phyloP scores from a whole-genome alignment of 2,797 vertebrate genomes.

The Orestias chungarensis region DNA sequence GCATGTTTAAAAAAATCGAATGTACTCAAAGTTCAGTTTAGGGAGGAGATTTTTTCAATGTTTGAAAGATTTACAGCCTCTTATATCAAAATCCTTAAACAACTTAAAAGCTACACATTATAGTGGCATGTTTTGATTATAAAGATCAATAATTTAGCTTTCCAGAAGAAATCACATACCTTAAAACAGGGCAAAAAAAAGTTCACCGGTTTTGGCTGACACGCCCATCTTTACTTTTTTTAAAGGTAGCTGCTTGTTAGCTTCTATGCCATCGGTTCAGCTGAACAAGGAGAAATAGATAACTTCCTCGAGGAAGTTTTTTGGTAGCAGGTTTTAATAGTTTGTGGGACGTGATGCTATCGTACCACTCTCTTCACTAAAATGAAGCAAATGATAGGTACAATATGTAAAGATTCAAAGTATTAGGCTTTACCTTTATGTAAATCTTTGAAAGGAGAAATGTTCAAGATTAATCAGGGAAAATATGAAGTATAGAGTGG shows the following conservation, averaged over 20 bases:
- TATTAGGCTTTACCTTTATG: neutral
- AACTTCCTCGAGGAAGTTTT: neutral
- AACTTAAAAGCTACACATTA: neutral
- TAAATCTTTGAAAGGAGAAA: neutral
- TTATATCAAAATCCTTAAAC: neutral
- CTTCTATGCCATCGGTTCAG: neutral
- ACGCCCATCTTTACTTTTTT: neutral
- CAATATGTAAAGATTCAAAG: neutral
- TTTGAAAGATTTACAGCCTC: neutral
- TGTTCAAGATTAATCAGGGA: neutral
- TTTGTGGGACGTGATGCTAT: neutral
- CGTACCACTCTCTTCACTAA: neutral
- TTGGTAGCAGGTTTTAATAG: neutral
- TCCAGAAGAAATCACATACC: neutral
- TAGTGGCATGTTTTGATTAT: no score
- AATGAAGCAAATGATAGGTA: neutral
- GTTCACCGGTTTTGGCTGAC: neutral
- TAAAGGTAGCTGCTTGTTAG: neutral
- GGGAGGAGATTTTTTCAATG: no score
- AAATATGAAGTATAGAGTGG: neutral
- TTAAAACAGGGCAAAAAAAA: neutral
- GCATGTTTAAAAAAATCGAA: no score
- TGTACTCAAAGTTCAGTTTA: neutral
- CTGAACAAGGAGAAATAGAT: neutral
- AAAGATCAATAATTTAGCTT: neutral